Conservation (phyloP, 2,888 invertebrate genomes). For the Mycalesis mineus region DNA sequence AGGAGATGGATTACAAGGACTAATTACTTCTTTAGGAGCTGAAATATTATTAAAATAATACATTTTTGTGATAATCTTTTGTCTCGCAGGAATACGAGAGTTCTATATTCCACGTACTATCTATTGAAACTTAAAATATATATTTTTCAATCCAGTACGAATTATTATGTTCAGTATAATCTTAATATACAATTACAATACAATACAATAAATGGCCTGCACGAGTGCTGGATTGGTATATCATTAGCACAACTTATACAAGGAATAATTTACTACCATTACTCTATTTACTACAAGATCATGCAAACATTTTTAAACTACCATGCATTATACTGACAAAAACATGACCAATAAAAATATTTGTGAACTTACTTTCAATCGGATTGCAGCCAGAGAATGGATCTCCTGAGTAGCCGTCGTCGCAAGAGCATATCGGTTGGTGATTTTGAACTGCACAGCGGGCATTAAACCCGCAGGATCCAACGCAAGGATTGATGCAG, state of each 20-base stretch:
- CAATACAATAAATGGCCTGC: too few relatives aligned
- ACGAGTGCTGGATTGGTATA: too few relatives aligned
- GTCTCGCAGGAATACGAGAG: too few relatives aligned
- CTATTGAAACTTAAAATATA: too few relatives aligned
- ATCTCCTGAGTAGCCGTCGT: constrained; percentile 86
- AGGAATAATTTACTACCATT: background rate
- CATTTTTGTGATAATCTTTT: constrained; percentile 1
- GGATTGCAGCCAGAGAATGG: constrained; percentile 86
- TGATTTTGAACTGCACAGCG: constrained; percentile 86
- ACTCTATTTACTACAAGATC: constrained; percentile 9
- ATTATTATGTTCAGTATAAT: too few relatives aligned
- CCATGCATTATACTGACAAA: constrained; percentile 9
- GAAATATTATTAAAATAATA: constrained; percentile 44
- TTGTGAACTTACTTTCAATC: constrained; percentile 70
- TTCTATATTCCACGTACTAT: too few relatives aligned
- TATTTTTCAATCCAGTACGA: too few relatives aligned
- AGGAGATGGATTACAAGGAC: constrained; percentile 87
- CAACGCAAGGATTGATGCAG: constrained; percentile 86
- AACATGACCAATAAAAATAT: background rate
- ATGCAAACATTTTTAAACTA: constrained; percentile 23
- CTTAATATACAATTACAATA: too few relatives aligned
- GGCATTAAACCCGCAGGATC: constrained; percentile 87
- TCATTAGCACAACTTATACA: too few relatives aligned
- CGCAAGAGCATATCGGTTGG: constrained; percentile 85
- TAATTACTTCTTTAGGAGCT: constrained; percentile 78